Base-by-base conservation (phyloP, 1,140 invertebrate genomes). In the Penaeus chinensis region DNA sequence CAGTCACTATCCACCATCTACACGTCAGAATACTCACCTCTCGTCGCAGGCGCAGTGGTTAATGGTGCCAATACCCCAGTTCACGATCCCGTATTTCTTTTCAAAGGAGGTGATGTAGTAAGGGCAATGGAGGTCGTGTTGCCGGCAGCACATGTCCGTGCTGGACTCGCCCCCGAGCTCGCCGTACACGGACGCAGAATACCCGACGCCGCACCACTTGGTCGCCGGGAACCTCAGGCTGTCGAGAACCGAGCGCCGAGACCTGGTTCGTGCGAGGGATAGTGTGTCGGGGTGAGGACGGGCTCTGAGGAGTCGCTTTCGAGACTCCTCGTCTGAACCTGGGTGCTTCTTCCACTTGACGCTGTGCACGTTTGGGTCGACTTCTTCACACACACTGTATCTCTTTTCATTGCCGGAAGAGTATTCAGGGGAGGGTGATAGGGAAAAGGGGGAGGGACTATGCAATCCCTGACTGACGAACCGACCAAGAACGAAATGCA, bases 31-130 rank as follows among this genome's bases (percentile, higher is more conserved):
- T n/a, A 91, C 91, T 93, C 94, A 97, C 96, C 96, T 95, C 92
- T 96, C 95, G 92, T 98, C 96, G 91, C 96, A 98, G 87, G 95
- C 93, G 92, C 97, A 98, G 91, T 97, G 96, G 94, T 96, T 97
- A 42, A 97, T 93, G 2, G 96, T 97, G 90, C 96, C 96, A 71
- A 96, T 93, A 54, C 96, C 93, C 94, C 95, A 97, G 92, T 98
- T 97, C 93, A 96, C 96, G 22, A 96, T 91, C 27, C 96, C 95
- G 91, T 95, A 97, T 91, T 96, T 96, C 86, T 94, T 94, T 91
- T 95, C 94, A 91, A 97, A 95, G 2, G 94, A 95, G 5, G 94
- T 94, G 85, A 98, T 97, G 93, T 94, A 96, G 92, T 95, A 95
- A 0, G 95, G 96, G 92, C 97, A 98, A 22, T 94, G 92, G 3